Conservation (phyloP, 2,888 invertebrate genomes). For the Pardosa pseudoannulata region DNA sequence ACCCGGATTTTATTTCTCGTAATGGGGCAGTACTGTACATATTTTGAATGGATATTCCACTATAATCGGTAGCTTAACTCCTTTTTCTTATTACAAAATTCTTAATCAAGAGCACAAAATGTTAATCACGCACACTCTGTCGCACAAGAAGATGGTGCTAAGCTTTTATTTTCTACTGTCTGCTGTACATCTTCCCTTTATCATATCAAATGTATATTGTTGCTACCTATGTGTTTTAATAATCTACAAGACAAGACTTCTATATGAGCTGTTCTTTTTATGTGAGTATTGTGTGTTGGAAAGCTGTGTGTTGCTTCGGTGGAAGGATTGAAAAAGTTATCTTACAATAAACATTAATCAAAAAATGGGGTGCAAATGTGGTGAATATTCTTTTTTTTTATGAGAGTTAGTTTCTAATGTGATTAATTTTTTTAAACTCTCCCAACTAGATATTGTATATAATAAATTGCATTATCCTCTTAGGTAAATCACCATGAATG, state of each 20-base stretch:
- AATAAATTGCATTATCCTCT: too few relatives aligned
- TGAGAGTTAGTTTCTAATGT: too few relatives aligned
- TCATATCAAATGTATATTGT: slow-evolving; percentile 19
- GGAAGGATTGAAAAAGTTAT: too few relatives aligned
- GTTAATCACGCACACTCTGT: slow-evolving; percentile 65
- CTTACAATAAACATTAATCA: too few relatives aligned
- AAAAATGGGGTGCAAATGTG: too few relatives aligned
- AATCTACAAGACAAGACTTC: background rate
- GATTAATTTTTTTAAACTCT: too few relatives aligned
- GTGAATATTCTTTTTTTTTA: too few relatives aligned
- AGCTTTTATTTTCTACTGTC: slow-evolving; percentile 37
- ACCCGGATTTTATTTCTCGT: too few relatives aligned
- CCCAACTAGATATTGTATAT: too few relatives aligned
- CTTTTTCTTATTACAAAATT: background rate
- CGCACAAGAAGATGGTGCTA: slow-evolving; percentile 71
- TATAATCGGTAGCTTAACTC: background rate
- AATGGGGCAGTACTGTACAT: too few relatives aligned
- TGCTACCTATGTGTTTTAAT: slow-evolving; percentile 13
- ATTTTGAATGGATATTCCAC: background rate
- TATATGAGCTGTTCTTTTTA: background rate
- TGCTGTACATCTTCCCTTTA: slow-evolving; percentile 8
- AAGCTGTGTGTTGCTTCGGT: background rate
- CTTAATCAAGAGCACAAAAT: slow-evolving; percentile 41
- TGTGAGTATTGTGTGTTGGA: background rate
- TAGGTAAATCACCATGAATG: too few relatives aligned